Base-by-base conservation (phyloP, 2,113 vertebrate genomes). In the Ahaetulla prasina region DNA sequence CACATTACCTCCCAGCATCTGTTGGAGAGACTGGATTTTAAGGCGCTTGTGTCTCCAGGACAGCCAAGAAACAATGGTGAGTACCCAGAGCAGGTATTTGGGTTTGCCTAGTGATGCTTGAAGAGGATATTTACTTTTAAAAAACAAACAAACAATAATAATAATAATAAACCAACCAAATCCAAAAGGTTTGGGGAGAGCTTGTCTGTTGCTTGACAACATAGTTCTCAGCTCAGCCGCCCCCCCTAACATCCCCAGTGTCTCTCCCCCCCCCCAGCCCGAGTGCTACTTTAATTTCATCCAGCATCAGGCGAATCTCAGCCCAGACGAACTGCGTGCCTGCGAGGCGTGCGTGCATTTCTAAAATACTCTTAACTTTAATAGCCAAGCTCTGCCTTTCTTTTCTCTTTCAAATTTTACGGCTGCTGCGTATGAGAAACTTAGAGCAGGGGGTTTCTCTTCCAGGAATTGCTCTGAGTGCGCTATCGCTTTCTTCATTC, bases 1-100 rank as follows among this genome's bases (percentile, higher is more conserved):
- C 98, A 99, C 99, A 99, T 99, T 99, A 99, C 98, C 99, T 99
- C 98, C 98, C 98, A 98, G 99, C 99, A 99, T 99, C 99, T 99
- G 99, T 99, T 99, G 98, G 98, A 98, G 98, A 99, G 98, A 99
- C 98, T 98, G 98, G 98, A 99, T 99, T 99, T 99, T 99, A 99
- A 99, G 98, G 98, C 99, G 98, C 98, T 99, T 98, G 98, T 98
- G 98, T 99, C 98, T 99, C 98, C 98, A 98, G 98, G 99, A 99
- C 98, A 98, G 98, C 98, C 97, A 98, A 98, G 98, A 98, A 98
- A 98, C 97, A 98, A 99, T 99, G 99, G 99, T 99, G 98, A 99
- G 99, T 99, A 98, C 97, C 97, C 94, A 97, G n/a, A 84, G 18
- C 43, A 57, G 88, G 68, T 97, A 96, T 97, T 52, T 68, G 45